Conservation (phyloP, 2,888 invertebrate species). For the Chaetoderma sp. region DNA sequence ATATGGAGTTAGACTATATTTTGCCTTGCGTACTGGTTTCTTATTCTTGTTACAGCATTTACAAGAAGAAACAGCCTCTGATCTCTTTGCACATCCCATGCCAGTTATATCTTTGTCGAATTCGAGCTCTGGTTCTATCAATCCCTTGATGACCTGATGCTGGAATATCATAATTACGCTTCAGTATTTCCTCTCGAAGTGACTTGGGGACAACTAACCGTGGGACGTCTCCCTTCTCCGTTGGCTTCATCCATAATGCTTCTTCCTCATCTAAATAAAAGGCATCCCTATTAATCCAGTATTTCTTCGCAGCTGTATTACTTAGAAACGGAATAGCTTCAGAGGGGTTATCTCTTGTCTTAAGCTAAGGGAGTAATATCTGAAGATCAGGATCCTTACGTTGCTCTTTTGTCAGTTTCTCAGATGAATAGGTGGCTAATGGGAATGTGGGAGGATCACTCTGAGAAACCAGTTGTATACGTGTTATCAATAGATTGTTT, state of each 20-base stretch:
- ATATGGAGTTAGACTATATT: not conserved
- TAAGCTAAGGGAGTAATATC: not conserved
- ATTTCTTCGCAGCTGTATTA: constrained; percentile 10
- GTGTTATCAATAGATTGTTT: not conserved
- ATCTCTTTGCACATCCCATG: not conserved
- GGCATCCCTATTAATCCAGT: constrained; percentile 10
- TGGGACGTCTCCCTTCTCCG: not conserved
- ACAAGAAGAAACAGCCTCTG: not conserved
- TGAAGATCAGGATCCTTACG: not conserved
- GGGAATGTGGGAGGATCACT: too few species aligned
- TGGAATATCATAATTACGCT: too few species aligned
- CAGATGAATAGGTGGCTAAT: not conserved
- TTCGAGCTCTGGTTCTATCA: not conserved
- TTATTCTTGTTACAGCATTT: too few species aligned
- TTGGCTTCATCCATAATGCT: not conserved
- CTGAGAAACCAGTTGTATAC: not conserved
- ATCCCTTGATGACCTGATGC: not conserved
- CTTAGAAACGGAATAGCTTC: not conserved
- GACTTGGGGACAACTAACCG: not conserved
- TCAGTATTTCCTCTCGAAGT: not conserved
- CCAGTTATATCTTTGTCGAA: not conserved
- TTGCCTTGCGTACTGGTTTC: not conserved
- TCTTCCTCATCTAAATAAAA: constrained; percentile 28
- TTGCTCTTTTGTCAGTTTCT: not conserved
- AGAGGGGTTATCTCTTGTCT: not conserved